Evolutionary conservation across 2,113 vertebrate species (phyloP).

Genomic region (Notothenia rossii): DNA sequence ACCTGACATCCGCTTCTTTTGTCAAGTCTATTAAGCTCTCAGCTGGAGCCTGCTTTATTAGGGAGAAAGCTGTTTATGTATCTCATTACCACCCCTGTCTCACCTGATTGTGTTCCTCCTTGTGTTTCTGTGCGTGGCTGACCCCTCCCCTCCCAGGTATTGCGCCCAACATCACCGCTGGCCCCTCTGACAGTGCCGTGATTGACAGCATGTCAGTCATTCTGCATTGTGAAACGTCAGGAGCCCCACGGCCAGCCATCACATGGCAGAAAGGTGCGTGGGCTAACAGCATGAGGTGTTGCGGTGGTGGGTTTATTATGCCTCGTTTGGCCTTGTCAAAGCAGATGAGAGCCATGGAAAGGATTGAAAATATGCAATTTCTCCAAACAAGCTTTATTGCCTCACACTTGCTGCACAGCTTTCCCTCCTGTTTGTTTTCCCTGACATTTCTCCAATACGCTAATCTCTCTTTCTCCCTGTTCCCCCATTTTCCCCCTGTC

Average conservation of each 20-base stretch:
- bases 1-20: slow-evolving; percentile 69
- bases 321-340: slow-evolving; percentile 41
- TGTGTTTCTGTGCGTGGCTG: slow-evolving; percentile 31
- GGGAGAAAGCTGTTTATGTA: slow-evolving; percentile 67
- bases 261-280: slow-evolving; percentile 96
- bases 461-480: slow-evolving; percentile 38
- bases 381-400: slow-evolving; percentile 37
- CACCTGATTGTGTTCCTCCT: slow-evolving; percentile 50
- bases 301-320: slow-evolving; percentile 34
- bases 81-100: slow-evolving; percentile 73
- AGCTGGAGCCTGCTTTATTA: slow-evolving; percentile 68
- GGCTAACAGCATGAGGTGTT: slow-evolving; percentile 43
- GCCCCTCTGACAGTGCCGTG: slow-evolving; percentile 95
- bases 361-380: slow-evolving; percentile 38
- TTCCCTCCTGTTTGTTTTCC: slow-evolving; percentile 59
- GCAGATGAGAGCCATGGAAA: slow-evolving; percentile 19
- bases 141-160: slow-evolving; percentile 86
- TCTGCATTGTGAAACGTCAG: slow-evolving; percentile 94
- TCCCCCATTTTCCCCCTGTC: not conserved
- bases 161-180: slow-evolving; percentile 96
- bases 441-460: slow-evolving; percentile 66
- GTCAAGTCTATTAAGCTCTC: slow-evolving; percentile 74
- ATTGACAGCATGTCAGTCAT: slow-evolving; percentile 95
- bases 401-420: slow-evolving; percentile 18
- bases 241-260: slow-evolving; percentile 95